phyloP scores from a whole-genome alignment of 1,140 invertebrate genomes.

The Lordiphosa clarofinis region DNA sequence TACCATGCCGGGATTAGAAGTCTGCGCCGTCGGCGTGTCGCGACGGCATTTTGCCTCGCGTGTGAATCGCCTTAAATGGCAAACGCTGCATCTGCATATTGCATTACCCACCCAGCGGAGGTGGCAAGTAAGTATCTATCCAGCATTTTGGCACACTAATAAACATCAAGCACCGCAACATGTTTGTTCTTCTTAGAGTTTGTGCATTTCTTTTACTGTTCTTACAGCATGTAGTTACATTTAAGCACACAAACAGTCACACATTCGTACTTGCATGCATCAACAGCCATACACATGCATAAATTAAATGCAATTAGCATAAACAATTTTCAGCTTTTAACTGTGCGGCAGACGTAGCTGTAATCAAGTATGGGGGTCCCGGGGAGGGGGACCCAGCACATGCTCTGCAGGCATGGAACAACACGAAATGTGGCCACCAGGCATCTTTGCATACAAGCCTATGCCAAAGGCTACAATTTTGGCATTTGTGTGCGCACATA shows the following conservation, averaged over 20 bases:
- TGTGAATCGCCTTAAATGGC: slow-evolving; percentile 36
- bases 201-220: slow-evolving; percentile 40
- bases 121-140: background rate
- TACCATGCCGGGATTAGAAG: slow-evolving; percentile 51
- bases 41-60: slow-evolving; percentile 49
- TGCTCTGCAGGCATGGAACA: slow-evolving; percentile 26
- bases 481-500: slow-evolving; percentile 29
- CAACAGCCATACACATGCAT: slow-evolving; percentile 51
- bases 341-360: slow-evolving; percentile 18
- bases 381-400: slow-evolving; percentile 23
- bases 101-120: background rate
- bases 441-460: slow-evolving; percentile 20
- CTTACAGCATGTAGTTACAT: slow-evolving; percentile 49
- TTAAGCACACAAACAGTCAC: slow-evolving; percentile 13
- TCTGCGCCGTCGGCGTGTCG: slow-evolving; percentile 16
- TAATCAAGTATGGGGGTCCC: slow-evolving; percentile 30
- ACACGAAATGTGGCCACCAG: slow-evolving; percentile 26
- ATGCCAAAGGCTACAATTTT: slow-evolving; percentile 29
- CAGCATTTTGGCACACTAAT: slow-evolving; percentile 35
- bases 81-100: no score
- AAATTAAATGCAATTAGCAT: slow-evolving; percentile 78
- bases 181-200: slow-evolving; percentile 22
- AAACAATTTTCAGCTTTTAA: slow-evolving; percentile 76
- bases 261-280: slow-evolving; percentile 16
- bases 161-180: slow-evolving; percentile 40